Base-by-base conservation (phyloP, 2,113 vertebrate species). In the Aegypius monachus region DNA sequence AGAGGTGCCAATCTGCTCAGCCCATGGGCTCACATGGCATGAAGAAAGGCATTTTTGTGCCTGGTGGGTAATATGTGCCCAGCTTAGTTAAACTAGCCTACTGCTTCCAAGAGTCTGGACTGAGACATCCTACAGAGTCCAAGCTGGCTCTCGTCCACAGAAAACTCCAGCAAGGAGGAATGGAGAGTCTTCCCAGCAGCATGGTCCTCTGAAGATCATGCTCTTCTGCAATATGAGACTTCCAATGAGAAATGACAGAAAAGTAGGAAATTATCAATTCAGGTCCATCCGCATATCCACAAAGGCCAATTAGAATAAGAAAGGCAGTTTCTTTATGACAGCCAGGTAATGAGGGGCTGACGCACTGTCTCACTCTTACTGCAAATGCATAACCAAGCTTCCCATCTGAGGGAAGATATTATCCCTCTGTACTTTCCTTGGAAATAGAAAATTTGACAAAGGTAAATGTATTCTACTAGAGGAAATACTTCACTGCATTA, bases 11-110 rank as follows among this genome's bases (percentile, higher is more conserved):
- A 0, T 55, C 15, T 32, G 22, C 48, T 56, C 36, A 66, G n/a
- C 9, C 23, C 0, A 0, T 55, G 52, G 27, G 25, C 31, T 81
- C 58, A 34, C 1, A 5, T 50, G 40, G 13, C 53, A 45, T 18
- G 13, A 72, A 73, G 27, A 86, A 73, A 78, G 26, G 5, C 11
- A 12, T 43, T 92, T 78, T 56, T 66, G 13, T 70, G 55, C 18
- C 58, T 63, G 31, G 43, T 2, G 8, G 40, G 27, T 59, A 31
- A 42, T 40, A 48, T 2, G 8, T 42, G 15, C 18, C 32, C 56
- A 43, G 23, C 13, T 65, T 52, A 50, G 13, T 75, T 68, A 38
- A 86, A 82, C 11, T 43, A 47, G 11, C 16, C 25, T 67, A 16
- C 36, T 58, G 18, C 31, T 86, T 86, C 34, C 19, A n/a, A 36